phyloP scores from a whole-genome alignment of 2,113 vertebrate species.

The Cariama cristata region DNA sequence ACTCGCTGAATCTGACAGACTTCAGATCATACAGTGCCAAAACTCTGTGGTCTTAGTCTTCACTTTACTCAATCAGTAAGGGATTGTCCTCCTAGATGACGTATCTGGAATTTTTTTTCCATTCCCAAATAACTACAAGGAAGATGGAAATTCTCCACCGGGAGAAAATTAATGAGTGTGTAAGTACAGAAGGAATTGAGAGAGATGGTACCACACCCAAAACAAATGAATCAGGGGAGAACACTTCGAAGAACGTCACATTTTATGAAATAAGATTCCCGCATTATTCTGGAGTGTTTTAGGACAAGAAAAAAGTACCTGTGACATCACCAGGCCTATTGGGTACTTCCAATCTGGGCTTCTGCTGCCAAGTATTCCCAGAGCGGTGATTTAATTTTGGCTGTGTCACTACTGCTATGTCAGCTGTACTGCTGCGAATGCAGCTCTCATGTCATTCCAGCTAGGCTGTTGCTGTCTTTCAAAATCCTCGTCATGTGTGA shows the following conservation, averaged over 20 bases:
- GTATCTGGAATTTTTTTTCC: neutral
- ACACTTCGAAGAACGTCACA: neutral
- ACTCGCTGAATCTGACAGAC: neutral
- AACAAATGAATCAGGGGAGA: neutral
- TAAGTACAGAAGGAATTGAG: neutral
- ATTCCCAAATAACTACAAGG: neutral
- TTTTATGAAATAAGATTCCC: neutral
- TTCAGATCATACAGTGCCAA: neutral
- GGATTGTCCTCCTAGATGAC: neutral
- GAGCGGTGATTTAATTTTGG: constrained; percentile 6
- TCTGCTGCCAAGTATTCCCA: neutral
- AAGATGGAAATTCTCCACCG: neutral
- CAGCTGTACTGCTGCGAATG: neutral
- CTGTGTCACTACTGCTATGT: constrained; percentile 20
- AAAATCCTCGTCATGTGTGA: neutral
- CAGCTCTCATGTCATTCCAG: neutral
- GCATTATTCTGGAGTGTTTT: neutral
- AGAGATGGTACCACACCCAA: neutral
- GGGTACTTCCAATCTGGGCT: neutral
- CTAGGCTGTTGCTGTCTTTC: constrained; percentile 57
- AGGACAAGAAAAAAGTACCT: neutral
- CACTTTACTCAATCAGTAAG: neutral
- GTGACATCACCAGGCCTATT: neutral
- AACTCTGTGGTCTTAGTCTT: neutral
- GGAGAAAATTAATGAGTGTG: neutral